Conservation (phyloP, 2,797 vertebrate genomes). For the Alca torda region DNA sequence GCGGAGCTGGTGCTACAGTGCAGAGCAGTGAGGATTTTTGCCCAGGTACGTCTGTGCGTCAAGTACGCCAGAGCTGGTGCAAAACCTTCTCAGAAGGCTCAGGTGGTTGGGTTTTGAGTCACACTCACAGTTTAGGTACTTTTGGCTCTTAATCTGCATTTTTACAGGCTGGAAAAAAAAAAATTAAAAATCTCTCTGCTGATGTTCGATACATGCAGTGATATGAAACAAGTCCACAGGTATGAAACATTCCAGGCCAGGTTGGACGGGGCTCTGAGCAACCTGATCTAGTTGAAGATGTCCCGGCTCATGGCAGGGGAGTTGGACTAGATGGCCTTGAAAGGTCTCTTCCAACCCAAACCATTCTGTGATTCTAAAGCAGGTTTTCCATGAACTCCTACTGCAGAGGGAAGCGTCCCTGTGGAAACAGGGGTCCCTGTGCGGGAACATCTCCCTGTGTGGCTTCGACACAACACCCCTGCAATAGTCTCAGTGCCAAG, state of each 20-base stretch:
- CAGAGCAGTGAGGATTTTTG: neutral
- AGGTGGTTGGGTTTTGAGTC: neutral
- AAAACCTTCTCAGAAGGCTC: neutral
- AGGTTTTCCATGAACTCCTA: rapidly evolving
- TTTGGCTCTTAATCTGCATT: neutral
- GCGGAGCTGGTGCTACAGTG: neutral
- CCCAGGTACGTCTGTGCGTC: neutral
- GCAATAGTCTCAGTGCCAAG: rapidly evolving
- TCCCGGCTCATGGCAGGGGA: neutral
- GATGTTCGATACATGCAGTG: neutral
- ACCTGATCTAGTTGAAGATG: neutral
- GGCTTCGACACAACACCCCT: neutral
- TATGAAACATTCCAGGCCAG: neutral
- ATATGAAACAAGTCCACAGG: neutral
- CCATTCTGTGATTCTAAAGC: neutral
- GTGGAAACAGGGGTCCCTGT: neutral
- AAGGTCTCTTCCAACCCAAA: neutral
- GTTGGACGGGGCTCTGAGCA: neutral
- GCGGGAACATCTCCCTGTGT: neutral
- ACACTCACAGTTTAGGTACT: neutral
- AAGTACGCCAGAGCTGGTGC: neutral
- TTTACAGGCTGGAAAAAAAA: neutral
- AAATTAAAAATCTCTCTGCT: neutral
- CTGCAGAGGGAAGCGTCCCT: neutral
- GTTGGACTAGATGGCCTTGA: neutral